Conservation (phyloP, 2,113 vertebrate genomes). For the Heloderma charlesbogerti region DNA sequence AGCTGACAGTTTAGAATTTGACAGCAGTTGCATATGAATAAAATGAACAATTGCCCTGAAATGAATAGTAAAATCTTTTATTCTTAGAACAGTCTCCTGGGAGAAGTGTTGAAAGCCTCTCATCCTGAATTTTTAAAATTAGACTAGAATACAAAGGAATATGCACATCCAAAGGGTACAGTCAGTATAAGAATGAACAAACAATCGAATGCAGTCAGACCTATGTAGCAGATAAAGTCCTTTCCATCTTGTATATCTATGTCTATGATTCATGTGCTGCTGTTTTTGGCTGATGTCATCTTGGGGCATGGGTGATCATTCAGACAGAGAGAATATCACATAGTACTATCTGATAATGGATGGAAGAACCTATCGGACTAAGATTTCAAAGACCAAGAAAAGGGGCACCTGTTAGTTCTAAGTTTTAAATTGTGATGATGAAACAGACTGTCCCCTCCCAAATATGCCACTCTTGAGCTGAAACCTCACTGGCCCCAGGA, state of each 20-base stretch:
- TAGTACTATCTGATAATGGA: rapidly evolving
- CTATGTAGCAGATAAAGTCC: slow-evolving; percentile 42
- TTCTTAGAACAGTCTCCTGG: slow-evolving; percentile 42
- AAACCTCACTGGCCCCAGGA: not conserved
- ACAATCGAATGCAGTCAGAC: slow-evolving; percentile 34
- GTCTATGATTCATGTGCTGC: slow-evolving; percentile 49
- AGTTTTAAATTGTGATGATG: not conserved
- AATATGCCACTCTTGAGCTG: not conserved
- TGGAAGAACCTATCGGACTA: slow-evolving; percentile 21
- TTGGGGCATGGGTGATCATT: not conserved
- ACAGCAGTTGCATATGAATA: slow-evolving; percentile 13
- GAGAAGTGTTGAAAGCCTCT: slow-evolving; percentile 45
- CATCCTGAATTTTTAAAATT: slow-evolving; percentile 53
- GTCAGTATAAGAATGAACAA: slow-evolving; percentile 50
- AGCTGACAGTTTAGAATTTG: slow-evolving; percentile 20
- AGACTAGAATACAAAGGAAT: slow-evolving; percentile 45
- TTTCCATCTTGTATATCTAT: slow-evolving; percentile 44
- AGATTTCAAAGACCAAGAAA: not conserved
- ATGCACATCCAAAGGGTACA: slow-evolving; percentile 25
- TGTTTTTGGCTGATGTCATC: slow-evolving; percentile 37
- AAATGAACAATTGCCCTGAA: slow-evolving; percentile 46
- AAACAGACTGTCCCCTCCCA: not conserved
- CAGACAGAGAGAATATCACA: slow-evolving; percentile 25
- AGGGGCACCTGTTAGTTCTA: not conserved
- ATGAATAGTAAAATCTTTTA: slow-evolving; percentile 40